These are phyloP conservation scores for Sinonovacula constricta DNA, from an alignment of 1,140 invertebrate genomes.

Conservation along the genomic window DNA sequence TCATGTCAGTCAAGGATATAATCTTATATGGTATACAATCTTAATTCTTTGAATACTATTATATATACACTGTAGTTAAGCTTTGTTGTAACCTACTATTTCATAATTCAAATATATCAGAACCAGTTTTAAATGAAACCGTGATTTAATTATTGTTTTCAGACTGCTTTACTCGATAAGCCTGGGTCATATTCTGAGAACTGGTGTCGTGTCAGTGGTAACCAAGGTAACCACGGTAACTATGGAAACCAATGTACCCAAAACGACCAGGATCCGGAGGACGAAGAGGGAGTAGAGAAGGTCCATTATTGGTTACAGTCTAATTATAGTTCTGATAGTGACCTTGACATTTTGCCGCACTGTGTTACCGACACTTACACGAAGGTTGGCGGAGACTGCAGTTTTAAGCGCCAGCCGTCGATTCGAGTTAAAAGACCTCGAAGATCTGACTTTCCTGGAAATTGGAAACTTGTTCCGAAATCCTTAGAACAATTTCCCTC, in stretches of 20 bases:
- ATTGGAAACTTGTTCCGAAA: slow-evolving; percentile 46
- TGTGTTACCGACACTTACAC: not conserved
- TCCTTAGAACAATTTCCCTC: slow-evolving; percentile 38
- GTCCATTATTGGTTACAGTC: slow-evolving; percentile 32
- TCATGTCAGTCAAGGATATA: not conserved
- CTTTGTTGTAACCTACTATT: not conserved
- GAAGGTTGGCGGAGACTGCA: not conserved
- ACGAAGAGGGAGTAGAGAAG: slow-evolving; percentile 39
- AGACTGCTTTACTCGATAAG: too few species aligned
- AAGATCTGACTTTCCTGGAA: slow-evolving; percentile 38
- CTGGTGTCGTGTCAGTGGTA: too few species aligned
- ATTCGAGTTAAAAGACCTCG: slow-evolving; percentile 4
- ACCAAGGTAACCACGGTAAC: too few species aligned
- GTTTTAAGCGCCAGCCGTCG: slow-evolving; percentile 31
- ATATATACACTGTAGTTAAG: not conserved
- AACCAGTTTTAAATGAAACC: too few species aligned
- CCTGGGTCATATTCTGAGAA: too few species aligned
- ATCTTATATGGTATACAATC: not conserved
- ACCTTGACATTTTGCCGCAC: not conserved
- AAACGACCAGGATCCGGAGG: too few species aligned
- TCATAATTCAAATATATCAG: too few species aligned
- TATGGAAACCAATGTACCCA: too few species aligned
- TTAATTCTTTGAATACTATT: not conserved
- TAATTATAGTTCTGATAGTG: slow-evolving; percentile 33
- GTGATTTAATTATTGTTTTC: too few species aligned